Evolutionary conservation across 2,888 invertebrate species (phyloP), one percentile per base, ranked within the genome.

Genomic region (Agrochola lota): DNA sequence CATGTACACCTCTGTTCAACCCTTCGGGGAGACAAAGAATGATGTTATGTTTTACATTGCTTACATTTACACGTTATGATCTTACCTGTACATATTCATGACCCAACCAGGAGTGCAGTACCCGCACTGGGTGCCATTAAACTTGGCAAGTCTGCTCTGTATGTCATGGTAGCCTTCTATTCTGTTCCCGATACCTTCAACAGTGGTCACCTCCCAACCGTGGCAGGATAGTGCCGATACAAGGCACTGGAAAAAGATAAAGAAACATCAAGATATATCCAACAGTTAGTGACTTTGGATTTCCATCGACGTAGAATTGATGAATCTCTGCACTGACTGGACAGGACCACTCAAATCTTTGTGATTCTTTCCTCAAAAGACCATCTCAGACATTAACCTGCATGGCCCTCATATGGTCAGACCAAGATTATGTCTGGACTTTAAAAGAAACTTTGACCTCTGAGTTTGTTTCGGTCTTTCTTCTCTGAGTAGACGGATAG

Each of bases 21-120:
- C n/a, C n/a, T n/a, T n/a, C n/a, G n/a, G n/a, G n/a, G n/a, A n/a
- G n/a, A n/a, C n/a, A n/a, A n/a, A n/a, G n/a, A n/a, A n/a, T n/a
- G n/a, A n/a, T n/a, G n/a, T n/a, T n/a, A n/a, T n/a, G n/a, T n/a
- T n/a, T n/a, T n/a, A n/a, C n/a, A n/a, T 46, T 46, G 4, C 12
- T 20, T 12, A 49, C 1, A 67, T 30, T 15, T 68, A 0, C 8
- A 23, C 30, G 2, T 52, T 1, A 52, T 23, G 9, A 40, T 69
- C 83, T 88, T 91, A 97, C 97, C 97, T 97, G 94, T 97, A 97
- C 98, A 98, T 98, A 89, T 97, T 97, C 98, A 98, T 98, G 66
- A 98, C 97, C 97, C 98, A 98, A 20, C 98, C 98, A 1, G 98
- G 98, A 63, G 97, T 97, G 90, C 98, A 98, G 91, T 96, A 98